Evolutionary conservation across 2,888 invertebrate species (phyloP).

Genomic region (Thyatira batis): DNA sequence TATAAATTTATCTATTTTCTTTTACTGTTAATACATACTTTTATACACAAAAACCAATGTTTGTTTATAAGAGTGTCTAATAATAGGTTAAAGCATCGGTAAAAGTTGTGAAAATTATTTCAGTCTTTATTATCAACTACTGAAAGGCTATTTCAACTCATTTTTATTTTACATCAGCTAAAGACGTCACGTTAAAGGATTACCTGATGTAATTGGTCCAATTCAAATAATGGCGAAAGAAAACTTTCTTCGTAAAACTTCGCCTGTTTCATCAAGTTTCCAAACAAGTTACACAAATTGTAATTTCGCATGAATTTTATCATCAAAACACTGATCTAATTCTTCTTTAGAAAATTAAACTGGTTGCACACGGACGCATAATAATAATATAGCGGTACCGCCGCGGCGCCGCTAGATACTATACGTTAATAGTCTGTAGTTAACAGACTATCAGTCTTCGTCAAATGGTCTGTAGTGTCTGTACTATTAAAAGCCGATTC

Average conservation of each 20-base stretch:
- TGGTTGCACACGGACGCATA: background rate
- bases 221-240: background rate
- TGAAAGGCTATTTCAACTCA: no score
- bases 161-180: no score
- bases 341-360: background rate
- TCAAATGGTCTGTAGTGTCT: background rate
- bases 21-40: no score
- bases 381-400: background rate
- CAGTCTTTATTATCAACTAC: no score
- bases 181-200: background rate
- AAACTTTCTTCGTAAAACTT: background rate
- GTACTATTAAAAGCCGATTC: slow-evolving; percentile 19
- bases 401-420: background rate
- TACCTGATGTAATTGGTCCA: background rate
- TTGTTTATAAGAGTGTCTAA: no score
- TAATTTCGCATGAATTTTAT: slow-evolving; percentile 31
- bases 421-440: no score
- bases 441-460: background rate
- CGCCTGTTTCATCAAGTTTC: background rate
- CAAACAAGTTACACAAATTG: slow-evolving; percentile 20
- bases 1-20: no score
- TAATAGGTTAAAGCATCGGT: no score
- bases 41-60: no score
- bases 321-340: slow-evolving; percentile 22
- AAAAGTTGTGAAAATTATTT: no score